phyloP scores from a whole-genome alignment of 2,888 invertebrate species.

The Tupiocoris notatus region DNA sequence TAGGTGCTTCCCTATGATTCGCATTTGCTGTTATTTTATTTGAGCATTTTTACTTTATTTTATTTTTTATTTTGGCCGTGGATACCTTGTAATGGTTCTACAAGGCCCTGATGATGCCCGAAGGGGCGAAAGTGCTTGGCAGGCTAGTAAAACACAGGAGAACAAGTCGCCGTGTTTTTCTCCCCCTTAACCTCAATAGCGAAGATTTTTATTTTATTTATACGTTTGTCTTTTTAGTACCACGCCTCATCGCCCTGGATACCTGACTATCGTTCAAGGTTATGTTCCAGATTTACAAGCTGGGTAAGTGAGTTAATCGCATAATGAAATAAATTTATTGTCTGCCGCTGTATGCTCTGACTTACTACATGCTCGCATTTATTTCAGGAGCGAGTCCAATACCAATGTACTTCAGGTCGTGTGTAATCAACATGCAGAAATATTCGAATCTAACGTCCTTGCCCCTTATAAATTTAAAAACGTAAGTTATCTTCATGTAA shows the following conservation, averaged over 20 bases:
- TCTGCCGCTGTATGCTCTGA: too few species aligned
- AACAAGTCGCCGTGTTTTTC: too few species aligned
- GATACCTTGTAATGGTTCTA: too few species aligned
- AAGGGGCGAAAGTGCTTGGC: too few species aligned
- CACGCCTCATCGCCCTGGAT: slow-evolving; percentile 44
- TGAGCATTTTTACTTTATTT: not conserved
- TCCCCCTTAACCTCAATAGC: too few species aligned
- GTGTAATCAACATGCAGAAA: slow-evolving; percentile 73
- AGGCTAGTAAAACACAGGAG: too few species aligned
- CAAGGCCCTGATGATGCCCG: too few species aligned
- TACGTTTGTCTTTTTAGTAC: slow-evolving; percentile 34
- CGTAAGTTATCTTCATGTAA: slow-evolving; percentile 56
- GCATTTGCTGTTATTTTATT: too few species aligned
- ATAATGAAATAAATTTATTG: too few species aligned
- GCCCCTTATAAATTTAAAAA: slow-evolving; percentile 78
- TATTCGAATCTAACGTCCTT: slow-evolving; percentile 76
- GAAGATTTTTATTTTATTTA: too few species aligned
- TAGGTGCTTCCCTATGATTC: too few species aligned
- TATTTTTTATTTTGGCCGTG: not conserved
- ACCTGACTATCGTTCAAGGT: slow-evolving; percentile 46
- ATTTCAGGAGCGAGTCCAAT: slow-evolving; percentile 46
- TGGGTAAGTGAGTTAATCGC: too few species aligned
- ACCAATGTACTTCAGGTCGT: slow-evolving; percentile 47
- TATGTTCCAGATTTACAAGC: slow-evolving; percentile 46
- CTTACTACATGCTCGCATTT: not conserved